Base-by-base conservation (phyloP, 37 sponge, comb jelly and placozoan species). In the Beroe forskalii region DNA sequence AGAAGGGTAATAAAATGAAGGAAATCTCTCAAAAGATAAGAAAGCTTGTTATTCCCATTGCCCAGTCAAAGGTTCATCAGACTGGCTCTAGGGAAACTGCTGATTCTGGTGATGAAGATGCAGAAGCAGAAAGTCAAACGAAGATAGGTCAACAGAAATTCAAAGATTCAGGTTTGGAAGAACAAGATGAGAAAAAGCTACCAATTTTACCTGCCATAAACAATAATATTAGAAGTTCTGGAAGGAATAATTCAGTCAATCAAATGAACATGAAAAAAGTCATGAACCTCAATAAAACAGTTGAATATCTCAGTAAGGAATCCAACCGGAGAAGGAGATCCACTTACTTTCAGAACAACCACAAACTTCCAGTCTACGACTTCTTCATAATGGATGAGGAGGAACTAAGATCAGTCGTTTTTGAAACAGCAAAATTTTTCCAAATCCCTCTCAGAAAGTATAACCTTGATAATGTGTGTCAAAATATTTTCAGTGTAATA, bases 211-310 rank as follows among this genome's bases (percentile, higher is more conserved):
- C 55, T 17, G 55, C 55, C 12, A 48, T 48, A 48, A 48, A 48
- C 6, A 6, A 6, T 48, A 48, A 48, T 48, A 6, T 48, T 6
- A 48, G 55, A 48, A 69, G 19, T 36, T 33, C 27, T 69, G 37
- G 2, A 8, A 80, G 86, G 40, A 80, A 80, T 2, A 25, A 38
- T 80, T 80, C 86, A 33, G 17, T 44, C 0, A 44, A 22, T 24
- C 86, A 80, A 44, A 44, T 41, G 86, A 80, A 80, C 40, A 80
- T 80, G 86, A 37, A 35, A 6, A 44, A 41, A 44, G 86, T 44
- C 23, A 1, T 80, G 55, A 80, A 80, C 24, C 55, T 80, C 30
- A 80, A 41, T 44, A 80, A 80, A 80, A 80, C 86, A 23, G 86
- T 44, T 1, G 55, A 80, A 23, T n/a, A 33, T 25, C 86, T 80